Conservation (phyloP, 2,113 vertebrate genomes). For the Neogale vison region DNA sequence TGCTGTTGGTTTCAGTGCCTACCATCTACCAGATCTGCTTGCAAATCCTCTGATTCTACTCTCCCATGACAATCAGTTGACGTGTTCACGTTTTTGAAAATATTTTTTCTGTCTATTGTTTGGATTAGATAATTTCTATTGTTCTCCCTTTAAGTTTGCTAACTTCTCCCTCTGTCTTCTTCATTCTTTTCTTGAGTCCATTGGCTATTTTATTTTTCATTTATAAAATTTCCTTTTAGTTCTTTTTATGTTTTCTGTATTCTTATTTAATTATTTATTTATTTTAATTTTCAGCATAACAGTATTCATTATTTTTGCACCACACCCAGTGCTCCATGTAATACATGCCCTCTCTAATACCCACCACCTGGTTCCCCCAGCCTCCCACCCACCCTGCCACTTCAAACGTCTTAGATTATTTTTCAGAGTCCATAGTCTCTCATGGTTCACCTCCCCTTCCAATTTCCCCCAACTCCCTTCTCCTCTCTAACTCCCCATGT, state of each 20-base stretch:
- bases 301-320: too few species aligned
- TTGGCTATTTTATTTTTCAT: background rate
- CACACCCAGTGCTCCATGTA: too few species aligned
- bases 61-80: background rate
- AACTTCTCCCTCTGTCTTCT: background rate
- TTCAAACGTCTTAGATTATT: too few species aligned
- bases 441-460: too few species aligned
- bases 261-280: background rate
- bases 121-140: background rate
- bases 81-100: background rate
- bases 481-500: too few species aligned
- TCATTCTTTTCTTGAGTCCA: background rate
- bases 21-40: background rate
- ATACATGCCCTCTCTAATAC: too few species aligned
- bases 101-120: background rate
- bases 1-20: background rate
- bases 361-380: too few species aligned
- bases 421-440: too few species aligned
- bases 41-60: background rate
- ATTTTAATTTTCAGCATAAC: too few species aligned
- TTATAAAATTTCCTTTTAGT: background rate
- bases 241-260: background rate
- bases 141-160: background rate
- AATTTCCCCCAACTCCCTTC: too few species aligned
- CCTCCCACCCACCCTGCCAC: too few species aligned